Conservation (phyloP, 1,140 invertebrate genomes). For the Rhyzopertha dominica region DNA sequence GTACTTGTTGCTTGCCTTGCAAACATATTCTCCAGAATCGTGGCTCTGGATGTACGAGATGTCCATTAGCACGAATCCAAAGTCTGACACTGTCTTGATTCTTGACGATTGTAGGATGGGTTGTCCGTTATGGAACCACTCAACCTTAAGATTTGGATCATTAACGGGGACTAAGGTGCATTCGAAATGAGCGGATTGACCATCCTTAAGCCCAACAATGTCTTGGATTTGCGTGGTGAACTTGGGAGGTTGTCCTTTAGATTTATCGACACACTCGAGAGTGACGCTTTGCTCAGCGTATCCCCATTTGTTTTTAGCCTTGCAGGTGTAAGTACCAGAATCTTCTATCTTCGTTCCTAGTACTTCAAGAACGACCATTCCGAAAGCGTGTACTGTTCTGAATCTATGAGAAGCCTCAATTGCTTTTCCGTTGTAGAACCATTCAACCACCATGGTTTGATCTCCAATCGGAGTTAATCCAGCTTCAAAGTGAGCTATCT, state of each 20-base stretch:
- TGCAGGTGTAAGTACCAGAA: conserved; percentile 80
- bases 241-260: conserved; percentile 77
- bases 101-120: conserved; percentile 82
- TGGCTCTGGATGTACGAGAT: conserved; percentile 91
- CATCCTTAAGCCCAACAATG: conserved; percentile 81
- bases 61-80: conserved; percentile 93
- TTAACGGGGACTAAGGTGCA: conserved; percentile 87
- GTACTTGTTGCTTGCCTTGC: conserved; percentile 83
- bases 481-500: conserved; percentile 92
- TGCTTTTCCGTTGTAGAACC: conserved; percentile 91
- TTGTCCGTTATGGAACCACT: conserved; percentile 93
- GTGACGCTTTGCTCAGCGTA: conserved; percentile 78
- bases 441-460: conserved; percentile 94
- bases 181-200: conserved; percentile 88
- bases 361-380: conserved; percentile 92
- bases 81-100: conserved; percentile 92
- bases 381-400: conserved; percentile 88
- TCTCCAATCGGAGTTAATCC: conserved; percentile 89
- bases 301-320: conserved; percentile 85
- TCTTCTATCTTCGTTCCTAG: conserved; percentile 85
- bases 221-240: conserved; percentile 86
- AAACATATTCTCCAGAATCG: conserved; percentile 89
- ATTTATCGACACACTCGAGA: conserved; percentile 78
- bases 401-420: conserved; percentile 85
- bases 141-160: conserved; percentile 89